A percentile compares a stretch with the other conserved stretches of the same genome.
Evolutionary conservation across 2,797 vertebrate species (phyloP).

Genomic region (Delichon dasypus): DNA sequence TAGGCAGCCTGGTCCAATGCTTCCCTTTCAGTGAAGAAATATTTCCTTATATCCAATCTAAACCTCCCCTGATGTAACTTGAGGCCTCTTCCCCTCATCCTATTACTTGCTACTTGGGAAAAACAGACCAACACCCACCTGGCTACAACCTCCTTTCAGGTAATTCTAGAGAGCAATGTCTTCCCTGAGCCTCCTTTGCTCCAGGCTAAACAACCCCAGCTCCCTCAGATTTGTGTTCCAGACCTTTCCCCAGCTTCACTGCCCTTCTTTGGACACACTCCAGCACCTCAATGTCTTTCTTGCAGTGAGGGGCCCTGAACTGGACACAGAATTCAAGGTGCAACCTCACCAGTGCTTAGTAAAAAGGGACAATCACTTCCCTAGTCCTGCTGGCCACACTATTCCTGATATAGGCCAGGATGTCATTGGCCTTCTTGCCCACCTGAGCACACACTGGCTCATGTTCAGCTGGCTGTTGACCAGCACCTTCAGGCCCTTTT

Average conservation of each 20-base stretch:
- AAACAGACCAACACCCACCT: not conserved
- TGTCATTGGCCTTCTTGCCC: not conserved
- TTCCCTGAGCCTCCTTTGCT: not conserved
- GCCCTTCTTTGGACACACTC: not conserved
- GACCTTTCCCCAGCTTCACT: not conserved
- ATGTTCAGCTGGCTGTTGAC: not conserved
- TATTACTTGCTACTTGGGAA: not conserved
- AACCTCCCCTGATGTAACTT: not conserved
- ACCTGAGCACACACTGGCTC: not conserved
- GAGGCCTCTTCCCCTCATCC: not conserved
- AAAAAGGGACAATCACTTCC: not conserved
- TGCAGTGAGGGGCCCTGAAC: not conserved
- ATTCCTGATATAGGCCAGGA: not conserved
- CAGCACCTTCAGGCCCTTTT: not conserved
- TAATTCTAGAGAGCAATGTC: not conserved
- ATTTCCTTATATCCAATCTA: not conserved
- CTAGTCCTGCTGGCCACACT: not conserved
- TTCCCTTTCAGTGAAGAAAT: not conserved
- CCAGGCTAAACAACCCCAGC: not conserved
- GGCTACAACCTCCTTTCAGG: not conserved
- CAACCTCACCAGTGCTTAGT: not conserved
- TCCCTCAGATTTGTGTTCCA: not conserved
- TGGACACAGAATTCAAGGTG: not conserved
- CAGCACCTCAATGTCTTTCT: not conserved
- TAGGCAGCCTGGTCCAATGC: not conserved